Base-by-base conservation (phyloP, 2,797 vertebrate species). In the Protosalanx chinensis region DNA sequence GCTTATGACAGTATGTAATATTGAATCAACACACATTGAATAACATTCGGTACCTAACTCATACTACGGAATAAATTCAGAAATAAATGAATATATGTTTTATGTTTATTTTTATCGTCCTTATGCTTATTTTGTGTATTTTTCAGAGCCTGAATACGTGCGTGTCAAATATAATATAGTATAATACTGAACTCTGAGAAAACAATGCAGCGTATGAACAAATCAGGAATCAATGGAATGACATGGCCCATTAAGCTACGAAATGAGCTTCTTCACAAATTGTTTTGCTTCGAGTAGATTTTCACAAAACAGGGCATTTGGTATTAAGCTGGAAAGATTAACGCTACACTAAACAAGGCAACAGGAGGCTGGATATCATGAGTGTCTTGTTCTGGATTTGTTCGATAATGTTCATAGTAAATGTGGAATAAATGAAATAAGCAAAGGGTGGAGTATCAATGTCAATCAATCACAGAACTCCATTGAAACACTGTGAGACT, bases 181-280 rank as follows among this genome's bases (percentile, higher is more conserved):
- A 37, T 46, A 3, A 27, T 65, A 84, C 77, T 88, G 86, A 90
- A 90, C 87, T 87, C 82, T 88, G 81, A 82, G 88, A 79, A 82
- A 89, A 82, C 86, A 84, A 87, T 89, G 89, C 79, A 85, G 84
- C 79, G 85, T 86, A 83, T 87, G 87, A 87, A 86, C 87, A 90
- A 91, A 91, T 90, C 88, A 90, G 89, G 86, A 90, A 90, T 91
- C 88, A 91, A 90, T 91, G 89, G 89, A 90, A 91, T 91, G 88
- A 90, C 88, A 90, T 88, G 89, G 88, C 83, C 87, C 90, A 90
- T 90, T 91, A 89, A 88, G 87, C 90, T 89, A 90, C 89, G 86
- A 91, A 90, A 90, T 91, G 84, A 90, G 89, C 76, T 90, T 89
- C 86, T 82, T 86, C 88, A 86, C 88, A 89, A 90, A 91, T 91